Percentiles rank a stretch among this genome's conserved stretches.
Conservation (phyloP, 2,888 invertebrate genomes). For the Halictus quadricinctus region DNA sequence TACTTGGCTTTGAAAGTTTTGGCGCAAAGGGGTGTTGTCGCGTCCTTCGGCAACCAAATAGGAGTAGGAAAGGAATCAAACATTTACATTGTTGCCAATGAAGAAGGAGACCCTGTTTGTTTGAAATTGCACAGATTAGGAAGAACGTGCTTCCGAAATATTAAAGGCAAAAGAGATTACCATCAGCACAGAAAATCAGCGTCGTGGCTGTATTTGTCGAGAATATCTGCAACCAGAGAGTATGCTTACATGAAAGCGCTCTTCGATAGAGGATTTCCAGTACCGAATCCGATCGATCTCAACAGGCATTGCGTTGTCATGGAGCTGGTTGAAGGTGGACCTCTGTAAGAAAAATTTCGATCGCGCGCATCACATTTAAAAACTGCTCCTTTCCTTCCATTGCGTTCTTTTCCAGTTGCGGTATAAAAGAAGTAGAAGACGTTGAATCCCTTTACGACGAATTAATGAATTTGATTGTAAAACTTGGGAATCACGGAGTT, state of each 20-base stretch:
- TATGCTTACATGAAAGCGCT: slow-evolving; percentile 98
- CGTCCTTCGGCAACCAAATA: slow-evolving; percentile 98
- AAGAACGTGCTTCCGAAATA: slow-evolving; percentile 96
- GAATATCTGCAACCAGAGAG: slow-evolving; percentile 98
- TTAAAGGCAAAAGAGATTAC: slow-evolving; percentile 98
- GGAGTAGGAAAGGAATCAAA: slow-evolving; percentile 99
- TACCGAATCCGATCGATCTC: slow-evolving; percentile 96
- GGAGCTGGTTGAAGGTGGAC: slow-evolving; percentile 93
- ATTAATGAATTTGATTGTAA: slow-evolving; percentile 95
- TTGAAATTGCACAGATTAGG: slow-evolving; percentile 97
- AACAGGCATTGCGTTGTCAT: slow-evolving; percentile 98
- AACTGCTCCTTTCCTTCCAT: background rate
- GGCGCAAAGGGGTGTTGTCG: slow-evolving; percentile 89
- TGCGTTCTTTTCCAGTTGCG: slow-evolving; percentile 81
- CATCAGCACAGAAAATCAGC: slow-evolving; percentile 94
- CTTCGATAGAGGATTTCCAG: slow-evolving; percentile 94
- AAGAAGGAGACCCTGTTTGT: slow-evolving; percentile 91
- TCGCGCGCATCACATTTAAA: background rate
- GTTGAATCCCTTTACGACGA: slow-evolving; percentile 93
- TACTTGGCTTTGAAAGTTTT: slow-evolving; percentile 96
- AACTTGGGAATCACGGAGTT: slow-evolving; percentile 96
- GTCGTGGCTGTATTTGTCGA: slow-evolving; percentile 98
- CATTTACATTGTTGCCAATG: slow-evolving; percentile 94
- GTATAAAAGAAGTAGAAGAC: slow-evolving; percentile 86
- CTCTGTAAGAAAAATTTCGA: slow-evolving; percentile 86